Conservation (phyloP, 2,113 vertebrate genomes). For the Pseudonaja textilis region DNA sequence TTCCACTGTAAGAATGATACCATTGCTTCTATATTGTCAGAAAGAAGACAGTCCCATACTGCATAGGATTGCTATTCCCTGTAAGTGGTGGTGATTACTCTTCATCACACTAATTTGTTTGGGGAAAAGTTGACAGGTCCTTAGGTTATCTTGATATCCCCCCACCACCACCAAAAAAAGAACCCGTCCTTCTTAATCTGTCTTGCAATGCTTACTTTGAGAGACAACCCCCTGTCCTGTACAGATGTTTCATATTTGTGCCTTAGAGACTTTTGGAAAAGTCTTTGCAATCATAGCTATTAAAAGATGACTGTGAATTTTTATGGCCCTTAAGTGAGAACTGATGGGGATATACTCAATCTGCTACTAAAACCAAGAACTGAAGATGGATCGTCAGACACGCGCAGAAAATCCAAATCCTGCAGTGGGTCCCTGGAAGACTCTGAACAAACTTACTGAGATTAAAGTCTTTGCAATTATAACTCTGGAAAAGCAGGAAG, state of each 20-base stretch:
- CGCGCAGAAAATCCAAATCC: neutral
- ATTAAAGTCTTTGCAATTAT: neutral
- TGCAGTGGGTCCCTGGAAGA: neutral
- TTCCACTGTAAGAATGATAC: neutral
- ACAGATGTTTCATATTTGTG: neutral
- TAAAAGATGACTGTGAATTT: neutral
- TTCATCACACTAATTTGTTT: neutral
- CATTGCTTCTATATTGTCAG: neutral
- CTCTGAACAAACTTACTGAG: neutral
- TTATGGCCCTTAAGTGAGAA: neutral
- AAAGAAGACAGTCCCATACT: neutral
- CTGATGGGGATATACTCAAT: neutral
- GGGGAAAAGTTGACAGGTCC: neutral
- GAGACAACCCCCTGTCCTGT: neutral
- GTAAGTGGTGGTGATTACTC: neutral
- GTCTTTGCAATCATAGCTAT: neutral
- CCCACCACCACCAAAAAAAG: neutral
- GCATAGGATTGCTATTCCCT: neutral
- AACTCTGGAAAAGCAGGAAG: neutral
- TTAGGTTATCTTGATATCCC: neutral
- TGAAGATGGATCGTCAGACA: neutral
- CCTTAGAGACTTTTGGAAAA: neutral
- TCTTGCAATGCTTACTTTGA: neutral
- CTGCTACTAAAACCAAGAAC: neutral
- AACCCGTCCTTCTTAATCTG: neutral